Evolutionary conservation across 2,888 invertebrate genomes (phyloP).

Genomic region (Andrena trimmerana): DNA sequence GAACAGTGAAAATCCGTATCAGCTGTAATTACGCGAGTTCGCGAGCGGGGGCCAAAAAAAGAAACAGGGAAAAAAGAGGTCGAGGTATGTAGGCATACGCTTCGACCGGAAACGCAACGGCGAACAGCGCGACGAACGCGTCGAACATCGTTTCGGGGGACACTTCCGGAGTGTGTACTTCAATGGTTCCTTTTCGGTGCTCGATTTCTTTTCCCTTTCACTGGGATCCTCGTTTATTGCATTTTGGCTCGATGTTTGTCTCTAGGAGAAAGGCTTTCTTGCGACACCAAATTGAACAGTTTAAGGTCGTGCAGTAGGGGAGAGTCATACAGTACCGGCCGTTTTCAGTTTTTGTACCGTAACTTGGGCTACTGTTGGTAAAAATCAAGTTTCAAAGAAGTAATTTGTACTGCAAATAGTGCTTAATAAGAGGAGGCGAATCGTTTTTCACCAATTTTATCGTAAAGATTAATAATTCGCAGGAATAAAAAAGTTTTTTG

Average conservation of each 20-base stretch:
- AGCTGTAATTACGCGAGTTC: slow-evolving; percentile 19
- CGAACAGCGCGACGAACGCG: background rate
- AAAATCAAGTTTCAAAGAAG: too few species aligned
- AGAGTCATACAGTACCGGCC: too few species aligned
- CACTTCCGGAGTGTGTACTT: slow-evolving; percentile 7
- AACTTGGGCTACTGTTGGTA: too few species aligned
- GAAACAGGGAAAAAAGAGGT: background rate
- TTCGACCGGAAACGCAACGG: slow-evolving; percentile 9
- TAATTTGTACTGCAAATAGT: too few species aligned
- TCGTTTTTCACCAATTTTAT: too few species aligned
- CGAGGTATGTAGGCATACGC: background rate
- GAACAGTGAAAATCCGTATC: slow-evolving; percentile 28
- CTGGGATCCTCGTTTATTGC: background rate
- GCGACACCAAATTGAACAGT: background rate
- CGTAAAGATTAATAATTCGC: too few species aligned
- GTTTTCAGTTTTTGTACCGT: too few species aligned
- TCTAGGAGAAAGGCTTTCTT: background rate
- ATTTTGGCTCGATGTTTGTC: background rate
- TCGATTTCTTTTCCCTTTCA: slow-evolving; percentile 38
- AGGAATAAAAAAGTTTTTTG: too few species aligned
- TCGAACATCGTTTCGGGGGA: slow-evolving; percentile 4
- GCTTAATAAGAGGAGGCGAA: too few species aligned
- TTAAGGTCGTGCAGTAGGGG: too few species aligned
- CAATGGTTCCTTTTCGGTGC: background rate
- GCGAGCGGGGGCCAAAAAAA: too few species aligned